Conservation (phyloP, 2,113 vertebrate species). For the Pongo abelii region DNA sequence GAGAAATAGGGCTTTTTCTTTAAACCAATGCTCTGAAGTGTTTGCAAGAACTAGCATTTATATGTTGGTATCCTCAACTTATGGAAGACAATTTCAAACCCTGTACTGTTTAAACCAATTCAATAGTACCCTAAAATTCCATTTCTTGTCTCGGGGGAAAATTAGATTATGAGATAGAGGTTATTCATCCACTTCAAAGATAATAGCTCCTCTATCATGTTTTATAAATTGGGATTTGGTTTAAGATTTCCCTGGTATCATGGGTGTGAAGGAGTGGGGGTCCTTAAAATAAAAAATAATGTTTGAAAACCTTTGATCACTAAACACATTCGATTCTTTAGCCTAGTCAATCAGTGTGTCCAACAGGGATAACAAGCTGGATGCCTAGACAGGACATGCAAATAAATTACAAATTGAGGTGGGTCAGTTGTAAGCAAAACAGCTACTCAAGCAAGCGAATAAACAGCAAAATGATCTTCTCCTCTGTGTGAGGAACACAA, state of each 20-base stretch:
- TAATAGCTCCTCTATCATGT: neutral
- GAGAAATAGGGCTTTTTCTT: neutral
- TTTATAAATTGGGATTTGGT: neutral
- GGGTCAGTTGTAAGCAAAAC: neutral
- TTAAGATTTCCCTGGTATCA: neutral
- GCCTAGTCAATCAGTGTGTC: neutral
- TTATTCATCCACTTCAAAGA: neutral
- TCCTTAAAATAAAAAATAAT: neutral
- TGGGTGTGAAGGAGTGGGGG: neutral
- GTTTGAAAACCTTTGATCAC: neutral
- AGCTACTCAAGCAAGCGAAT: neutral
- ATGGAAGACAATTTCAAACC: conserved; percentile 22
- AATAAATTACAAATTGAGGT: neutral
- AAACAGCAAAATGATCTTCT: neutral
- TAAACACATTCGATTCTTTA: neutral
- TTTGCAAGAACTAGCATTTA: neutral
- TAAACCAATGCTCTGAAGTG: neutral
- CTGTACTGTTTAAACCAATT: neutral
- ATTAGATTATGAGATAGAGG: neutral
- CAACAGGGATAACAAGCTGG: neutral
- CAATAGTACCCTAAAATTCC: neutral
- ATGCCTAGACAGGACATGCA: neutral
- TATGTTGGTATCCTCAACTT: neutral
- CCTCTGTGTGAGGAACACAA: neutral
- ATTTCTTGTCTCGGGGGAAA: neutral